A percentile compares a stretch with the other conserved stretches of the same genome.
These are phyloP conservation scores for Listronotus oregonensis DNA, from an alignment of 1,140 invertebrate genomes.

Conservation along the genomic window DNA sequence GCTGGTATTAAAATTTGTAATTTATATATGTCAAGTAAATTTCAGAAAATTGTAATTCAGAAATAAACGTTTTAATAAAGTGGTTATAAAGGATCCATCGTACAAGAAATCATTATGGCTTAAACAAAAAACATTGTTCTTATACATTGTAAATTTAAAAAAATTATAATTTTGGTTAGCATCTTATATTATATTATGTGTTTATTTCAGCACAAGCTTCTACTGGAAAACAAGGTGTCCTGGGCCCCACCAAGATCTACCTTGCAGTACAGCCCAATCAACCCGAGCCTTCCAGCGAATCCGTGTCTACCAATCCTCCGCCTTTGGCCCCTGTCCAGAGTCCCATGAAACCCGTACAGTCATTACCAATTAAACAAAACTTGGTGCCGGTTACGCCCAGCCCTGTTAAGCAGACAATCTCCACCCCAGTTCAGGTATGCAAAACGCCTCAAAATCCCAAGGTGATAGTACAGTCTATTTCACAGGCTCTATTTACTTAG, in stretches of 20 bases:
- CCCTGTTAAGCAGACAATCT: slow-evolving; percentile 18
- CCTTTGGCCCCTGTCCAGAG: slow-evolving; percentile 57
- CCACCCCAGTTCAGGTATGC: slow-evolving; percentile 52
- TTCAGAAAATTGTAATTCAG: too few species aligned
- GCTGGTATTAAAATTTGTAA: too few species aligned
- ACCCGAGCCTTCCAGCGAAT: slow-evolving; percentile 26
- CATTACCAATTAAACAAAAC: slow-evolving; percentile 12
- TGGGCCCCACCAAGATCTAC: slow-evolving; percentile 84
- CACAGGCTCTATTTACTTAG: slow-evolving; percentile 21
- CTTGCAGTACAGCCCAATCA: slow-evolving; percentile 74
- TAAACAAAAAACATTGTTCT: too few species aligned
- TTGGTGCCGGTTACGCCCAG: slow-evolving; percentile 3
- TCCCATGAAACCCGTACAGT: slow-evolving; percentile 7
- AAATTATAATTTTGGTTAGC: too few species aligned
- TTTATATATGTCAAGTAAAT: too few species aligned
- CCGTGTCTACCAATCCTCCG: slow-evolving; percentile 55
- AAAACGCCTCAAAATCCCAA: slow-evolving; percentile 45
- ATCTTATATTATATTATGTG: too few species aligned
- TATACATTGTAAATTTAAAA: too few species aligned
- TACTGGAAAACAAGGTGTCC: slow-evolving; percentile 78
- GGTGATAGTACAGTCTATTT: slow-evolving; percentile 46
- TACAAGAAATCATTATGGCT: too few species aligned
- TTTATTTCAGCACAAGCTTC: slow-evolving; percentile 71
- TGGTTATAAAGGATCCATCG: too few species aligned
- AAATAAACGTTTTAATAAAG: too few species aligned